Evolutionary conservation across 2,888 invertebrate genomes (phyloP), one percentile per base, ranked within the genome.

Genomic region (Anticlea derivata): DNA sequence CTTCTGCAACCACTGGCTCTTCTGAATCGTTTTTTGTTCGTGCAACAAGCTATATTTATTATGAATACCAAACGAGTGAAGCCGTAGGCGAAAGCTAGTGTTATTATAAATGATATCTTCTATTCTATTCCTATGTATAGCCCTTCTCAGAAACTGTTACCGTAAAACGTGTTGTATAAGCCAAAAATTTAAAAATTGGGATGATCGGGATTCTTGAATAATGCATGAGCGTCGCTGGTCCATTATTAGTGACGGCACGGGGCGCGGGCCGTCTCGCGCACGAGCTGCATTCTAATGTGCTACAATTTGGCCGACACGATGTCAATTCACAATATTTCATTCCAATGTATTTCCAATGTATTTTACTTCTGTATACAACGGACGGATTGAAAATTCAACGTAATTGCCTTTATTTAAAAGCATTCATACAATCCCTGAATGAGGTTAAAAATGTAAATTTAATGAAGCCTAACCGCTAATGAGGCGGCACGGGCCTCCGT

Each of bases 221-320:
- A 89, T 87, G 73, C 72, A 89, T 87, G 63, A 76, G 75, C 55
- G 66, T 68, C 72, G 67, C 70, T 72, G 76, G 78, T 68, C 80
- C 81, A 84, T 86, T 81, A 86, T 83, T 78, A 80, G 67, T 65
- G 76, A 75, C 70, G 80, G 71, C 70, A 75, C 77, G 76, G 64
- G 70, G 78, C 79, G 79, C 76, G 70, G 75, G 70, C 47, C 63
- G 50, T 40, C 47, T 24, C 75, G 71, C 78, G 87, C 88, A 88
- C 89, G 89, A 82, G 86, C 87, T 80, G 89, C 86, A 89, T 89
- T 76, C 75, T 83, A 86, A 89, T 85, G 80, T 66, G 60, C 60
- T 57, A 61, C 74, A 75, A 82, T 80, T 78, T 76, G 70, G 68
- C 69, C 68, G 68, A 64, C 71, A 47, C 70, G 66, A 66, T 74